Conservation (phyloP, 2,113 vertebrate genomes). For the Eleginops maclovinus region DNA sequence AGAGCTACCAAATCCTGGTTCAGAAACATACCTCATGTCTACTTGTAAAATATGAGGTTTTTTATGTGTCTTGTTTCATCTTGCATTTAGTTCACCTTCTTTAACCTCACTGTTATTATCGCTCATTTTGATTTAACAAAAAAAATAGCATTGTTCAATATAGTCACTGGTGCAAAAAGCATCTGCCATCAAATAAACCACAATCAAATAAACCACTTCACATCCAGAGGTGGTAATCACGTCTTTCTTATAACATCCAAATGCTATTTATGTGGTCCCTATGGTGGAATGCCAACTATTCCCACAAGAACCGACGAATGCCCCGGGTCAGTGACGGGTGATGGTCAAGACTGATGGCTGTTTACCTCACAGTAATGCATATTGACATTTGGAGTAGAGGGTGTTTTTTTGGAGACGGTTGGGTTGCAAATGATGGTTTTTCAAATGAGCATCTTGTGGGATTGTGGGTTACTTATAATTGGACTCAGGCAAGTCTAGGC, state of each 20-base stretch:
- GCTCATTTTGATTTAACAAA: no score
- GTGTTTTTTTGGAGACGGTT: background rate
- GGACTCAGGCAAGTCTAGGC: conserved; percentile 36
- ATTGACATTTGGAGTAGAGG: background rate
- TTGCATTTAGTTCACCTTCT: no score
- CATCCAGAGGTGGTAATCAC: conserved; percentile 13
- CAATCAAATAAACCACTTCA: background rate
- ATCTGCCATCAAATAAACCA: no score
- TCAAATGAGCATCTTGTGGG: conserved; percentile 18
- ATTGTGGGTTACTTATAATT: conserved; percentile 46
- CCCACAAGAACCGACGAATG: background rate
- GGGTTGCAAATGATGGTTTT: conserved; percentile 40
- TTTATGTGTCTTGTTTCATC: no score
- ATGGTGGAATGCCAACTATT: background rate
- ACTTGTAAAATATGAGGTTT: no score
- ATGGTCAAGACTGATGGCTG: conserved; percentile 27
- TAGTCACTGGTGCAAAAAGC: no score
- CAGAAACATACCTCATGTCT: no score
- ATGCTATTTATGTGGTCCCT: conserved; percentile 29
- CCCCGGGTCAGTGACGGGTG: conserved; percentile 2
- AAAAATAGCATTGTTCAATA: no score
- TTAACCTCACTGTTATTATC: no score
- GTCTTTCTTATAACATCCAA: conserved; percentile 15
- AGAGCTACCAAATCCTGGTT: no score
- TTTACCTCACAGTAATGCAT: conserved; percentile 14